A percentile compares a stretch with the other conserved stretches of the same genome.
These are phyloP conservation scores for Cryptosula pallasiana DNA, from an alignment of 2,888 invertebrate genomes.

Conservation along the genomic window DNA sequence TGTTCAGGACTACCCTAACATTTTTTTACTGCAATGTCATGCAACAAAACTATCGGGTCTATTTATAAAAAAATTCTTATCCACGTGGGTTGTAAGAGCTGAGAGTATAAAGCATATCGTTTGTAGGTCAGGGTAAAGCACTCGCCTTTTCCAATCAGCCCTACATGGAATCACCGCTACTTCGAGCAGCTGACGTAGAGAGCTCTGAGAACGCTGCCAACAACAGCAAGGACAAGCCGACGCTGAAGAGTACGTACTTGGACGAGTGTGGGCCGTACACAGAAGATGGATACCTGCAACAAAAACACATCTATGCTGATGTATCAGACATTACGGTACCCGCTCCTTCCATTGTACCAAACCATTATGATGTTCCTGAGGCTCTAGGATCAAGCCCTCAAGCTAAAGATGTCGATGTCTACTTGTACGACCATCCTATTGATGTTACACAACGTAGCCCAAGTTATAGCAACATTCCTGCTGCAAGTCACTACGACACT, in stretches of 20 bases:
- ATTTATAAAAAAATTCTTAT: too few species aligned
- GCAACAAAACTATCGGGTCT: too few species aligned
- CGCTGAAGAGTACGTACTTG: background rate
- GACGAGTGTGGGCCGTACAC: slow-evolving; percentile 14
- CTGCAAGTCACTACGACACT: background rate
- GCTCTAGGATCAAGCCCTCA: background rate
- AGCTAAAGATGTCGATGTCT: background rate
- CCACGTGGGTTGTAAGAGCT: too few species aligned
- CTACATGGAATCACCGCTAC: background rate
- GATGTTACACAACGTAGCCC: background rate
- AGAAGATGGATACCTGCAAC: background rate
- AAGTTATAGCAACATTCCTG: slow-evolving; percentile 11
- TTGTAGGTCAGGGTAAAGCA: background rate
- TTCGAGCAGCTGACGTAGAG: background rate
- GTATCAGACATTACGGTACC: background rate
- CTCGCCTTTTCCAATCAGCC: background rate
- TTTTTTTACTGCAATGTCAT: too few species aligned
- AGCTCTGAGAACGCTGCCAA: background rate
- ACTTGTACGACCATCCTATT: background rate
- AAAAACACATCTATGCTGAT: slow-evolving; percentile 7
- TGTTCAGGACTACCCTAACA: too few species aligned
- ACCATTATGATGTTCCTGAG: slow-evolving; percentile 5
- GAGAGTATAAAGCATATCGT: too few species aligned
- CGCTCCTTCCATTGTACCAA: background rate
- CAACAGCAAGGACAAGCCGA: background rate